Percentiles rank a stretch among this genome's conserved stretches.
phyloP scores from a whole-genome alignment of 2,888 invertebrate species.

The Thymelicus sylvestris region DNA sequence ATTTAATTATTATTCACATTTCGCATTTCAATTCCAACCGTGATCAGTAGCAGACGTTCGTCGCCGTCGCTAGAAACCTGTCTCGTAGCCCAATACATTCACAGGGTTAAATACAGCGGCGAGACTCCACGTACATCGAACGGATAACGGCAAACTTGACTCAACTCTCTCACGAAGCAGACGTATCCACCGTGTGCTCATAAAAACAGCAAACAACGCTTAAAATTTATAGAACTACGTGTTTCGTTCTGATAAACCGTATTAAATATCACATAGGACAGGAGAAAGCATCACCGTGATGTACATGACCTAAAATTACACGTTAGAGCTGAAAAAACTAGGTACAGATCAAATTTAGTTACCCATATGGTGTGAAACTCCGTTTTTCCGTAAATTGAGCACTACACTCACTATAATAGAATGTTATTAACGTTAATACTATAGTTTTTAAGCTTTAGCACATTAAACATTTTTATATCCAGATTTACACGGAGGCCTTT shows the following conservation, averaged over 20 bases:
- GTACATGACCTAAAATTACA: not conserved
- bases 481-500: slow-evolving; percentile 43
- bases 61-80: too few relatives aligned
- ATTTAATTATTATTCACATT: too few relatives aligned
- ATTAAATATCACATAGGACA: not conserved
- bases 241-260: too few relatives aligned
- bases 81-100: too few relatives aligned
- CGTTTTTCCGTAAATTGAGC: not conserved
- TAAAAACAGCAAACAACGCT: not conserved
- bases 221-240: not conserved
- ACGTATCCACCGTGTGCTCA: not conserved
- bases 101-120: too few relatives aligned
- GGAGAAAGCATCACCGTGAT: not conserved
- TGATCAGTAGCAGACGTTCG: not conserved
- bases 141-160: not conserved
- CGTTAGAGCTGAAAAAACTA: not conserved
- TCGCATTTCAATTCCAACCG: slow-evolving; percentile 2
- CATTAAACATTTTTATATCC: slow-evolving; percentile 39
- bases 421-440: slow-evolving; percentile 12
- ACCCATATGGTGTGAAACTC: slow-evolving; percentile 1
- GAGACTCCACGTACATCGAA: too few relatives aligned
- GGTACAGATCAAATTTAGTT: slow-evolving; percentile 1
- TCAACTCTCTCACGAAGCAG: not conserved
- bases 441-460: not conserved
- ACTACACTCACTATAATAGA: not conserved